phyloP scores from a whole-genome alignment of 1,140 invertebrate genomes.

The Sycophaga agraensis region DNA sequence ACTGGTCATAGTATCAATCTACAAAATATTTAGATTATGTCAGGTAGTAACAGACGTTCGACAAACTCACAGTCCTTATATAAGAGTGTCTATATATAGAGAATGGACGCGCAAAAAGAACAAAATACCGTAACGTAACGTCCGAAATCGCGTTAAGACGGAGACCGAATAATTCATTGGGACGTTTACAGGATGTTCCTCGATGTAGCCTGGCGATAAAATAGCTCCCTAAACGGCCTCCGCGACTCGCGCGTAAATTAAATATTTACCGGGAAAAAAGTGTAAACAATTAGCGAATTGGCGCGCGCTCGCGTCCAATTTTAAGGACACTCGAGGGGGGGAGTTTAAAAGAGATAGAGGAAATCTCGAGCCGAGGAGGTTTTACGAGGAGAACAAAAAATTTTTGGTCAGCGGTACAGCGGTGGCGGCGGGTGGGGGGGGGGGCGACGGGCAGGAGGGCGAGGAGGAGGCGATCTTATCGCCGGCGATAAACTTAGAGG shows the following conservation, averaged over 20 bases:
- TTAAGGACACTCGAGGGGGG: too few relatives aligned
- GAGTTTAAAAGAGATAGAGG: too few relatives aligned
- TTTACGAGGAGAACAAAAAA: constrained; percentile 15
- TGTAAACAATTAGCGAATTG: constrained; percentile 6
- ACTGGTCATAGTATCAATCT: too few relatives aligned
- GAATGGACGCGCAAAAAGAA: too few relatives aligned
- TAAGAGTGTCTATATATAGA: too few relatives aligned
- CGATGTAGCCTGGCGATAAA: not conserved
- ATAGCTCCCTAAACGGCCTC: not conserved
- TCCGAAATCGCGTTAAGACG: not conserved
- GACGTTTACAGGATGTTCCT: not conserved
- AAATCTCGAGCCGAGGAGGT: too few relatives aligned
- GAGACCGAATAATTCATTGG: not conserved
- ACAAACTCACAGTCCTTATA: too few relatives aligned
- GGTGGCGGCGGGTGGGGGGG: too few relatives aligned
- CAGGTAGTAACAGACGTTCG: too few relatives aligned
- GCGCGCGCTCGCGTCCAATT: not conserved
- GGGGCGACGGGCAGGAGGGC: too few relatives aligned
- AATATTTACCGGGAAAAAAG: constrained; percentile 16
- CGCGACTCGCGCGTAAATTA: not conserved
- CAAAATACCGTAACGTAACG: not conserved
- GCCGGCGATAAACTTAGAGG: constrained; percentile 27
- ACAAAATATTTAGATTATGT: too few relatives aligned
- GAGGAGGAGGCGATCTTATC: constrained; percentile 18
- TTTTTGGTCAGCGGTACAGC: not conserved